A percentile compares a stretch with the other conserved stretches of the same genome.
Conservation (phyloP, 2,888 invertebrate genomes). For the Rotaria macrura region DNA sequence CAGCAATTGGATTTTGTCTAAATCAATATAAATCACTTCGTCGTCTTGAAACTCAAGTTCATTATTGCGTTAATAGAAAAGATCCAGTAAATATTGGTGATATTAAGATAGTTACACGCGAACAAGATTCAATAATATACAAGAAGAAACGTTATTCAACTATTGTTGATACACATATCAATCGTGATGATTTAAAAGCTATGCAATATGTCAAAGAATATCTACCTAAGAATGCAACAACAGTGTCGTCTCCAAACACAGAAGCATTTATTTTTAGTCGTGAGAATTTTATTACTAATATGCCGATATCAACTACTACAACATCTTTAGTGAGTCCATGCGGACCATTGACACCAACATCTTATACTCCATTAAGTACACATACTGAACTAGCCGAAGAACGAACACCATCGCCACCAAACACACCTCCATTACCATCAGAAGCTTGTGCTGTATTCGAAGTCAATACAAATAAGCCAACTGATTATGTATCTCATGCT, state of each 20-base stretch:
- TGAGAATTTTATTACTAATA: background rate
- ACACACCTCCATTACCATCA: background rate
- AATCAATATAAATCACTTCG: conserved; percentile 13
- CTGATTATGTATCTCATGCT: background rate
- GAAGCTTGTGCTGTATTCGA: background rate
- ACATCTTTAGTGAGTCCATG: background rate
- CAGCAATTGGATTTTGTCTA: conserved; percentile 15
- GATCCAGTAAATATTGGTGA: conserved; percentile 3
- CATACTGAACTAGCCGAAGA: background rate
- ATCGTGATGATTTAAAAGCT: background rate
- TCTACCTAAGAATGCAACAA: background rate
- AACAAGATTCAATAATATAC: conserved; percentile 18
- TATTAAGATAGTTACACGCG: conserved; percentile 13
- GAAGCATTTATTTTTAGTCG: background rate
- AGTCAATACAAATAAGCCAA: background rate
- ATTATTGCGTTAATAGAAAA: conserved; percentile 6
- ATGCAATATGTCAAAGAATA: background rate
- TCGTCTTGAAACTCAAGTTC: conserved; percentile 16
- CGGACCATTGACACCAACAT: background rate
- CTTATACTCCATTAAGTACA: background rate
- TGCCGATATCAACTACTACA: background rate
- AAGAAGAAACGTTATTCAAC: conserved; percentile 17
- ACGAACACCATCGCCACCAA: background rate
- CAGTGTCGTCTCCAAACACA: background rate
- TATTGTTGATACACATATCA: background rate